Evolutionary conservation across 1,140 invertebrate genomes (phyloP).

Genomic region (Tribolium madens): DNA sequence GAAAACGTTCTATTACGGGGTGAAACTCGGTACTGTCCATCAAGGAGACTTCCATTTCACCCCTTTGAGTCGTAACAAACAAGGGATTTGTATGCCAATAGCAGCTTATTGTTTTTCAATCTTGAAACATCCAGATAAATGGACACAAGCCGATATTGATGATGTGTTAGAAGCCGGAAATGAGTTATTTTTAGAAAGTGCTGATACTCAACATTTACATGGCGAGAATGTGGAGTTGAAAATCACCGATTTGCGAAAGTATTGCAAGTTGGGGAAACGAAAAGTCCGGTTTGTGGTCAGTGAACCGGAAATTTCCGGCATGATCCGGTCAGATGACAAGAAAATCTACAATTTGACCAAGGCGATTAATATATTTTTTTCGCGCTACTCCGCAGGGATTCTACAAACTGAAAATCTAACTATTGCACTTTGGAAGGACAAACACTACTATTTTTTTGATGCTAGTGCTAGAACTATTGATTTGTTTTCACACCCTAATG

Average conservation of each 20-base stretch:
- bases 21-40: slow-evolving; percentile 57
- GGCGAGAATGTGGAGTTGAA: slow-evolving; percentile 52
- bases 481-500: slow-evolving; percentile 58
- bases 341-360: slow-evolving; percentile 69
- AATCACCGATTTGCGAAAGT: slow-evolving; percentile 56
- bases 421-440: slow-evolving; percentile 69
- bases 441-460: slow-evolving; percentile 70
- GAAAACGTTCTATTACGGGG: slow-evolving; percentile 61
- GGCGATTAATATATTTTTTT: slow-evolving; percentile 69
- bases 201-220: slow-evolving; percentile 55
- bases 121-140: slow-evolving; percentile 68
- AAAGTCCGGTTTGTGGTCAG: slow-evolving; percentile 59
- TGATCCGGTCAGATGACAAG: slow-evolving; percentile 64
- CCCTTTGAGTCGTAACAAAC: slow-evolving; percentile 62
- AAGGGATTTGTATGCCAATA: slow-evolving; percentile 69
- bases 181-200: slow-evolving; percentile 63
- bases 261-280: slow-evolving; percentile 54
- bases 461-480: slow-evolving; percentile 66
- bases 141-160: slow-evolving; percentile 68
- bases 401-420: slow-evolving; percentile 67
- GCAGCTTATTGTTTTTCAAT: slow-evolving; percentile 70
- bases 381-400: slow-evolving; percentile 66
- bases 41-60: slow-evolving; percentile 59
- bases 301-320: slow-evolving; percentile 60
- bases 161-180: slow-evolving; percentile 68